Base-by-base conservation (phyloP, 2,888 invertebrate species). In the Diploptera punctata region DNA sequence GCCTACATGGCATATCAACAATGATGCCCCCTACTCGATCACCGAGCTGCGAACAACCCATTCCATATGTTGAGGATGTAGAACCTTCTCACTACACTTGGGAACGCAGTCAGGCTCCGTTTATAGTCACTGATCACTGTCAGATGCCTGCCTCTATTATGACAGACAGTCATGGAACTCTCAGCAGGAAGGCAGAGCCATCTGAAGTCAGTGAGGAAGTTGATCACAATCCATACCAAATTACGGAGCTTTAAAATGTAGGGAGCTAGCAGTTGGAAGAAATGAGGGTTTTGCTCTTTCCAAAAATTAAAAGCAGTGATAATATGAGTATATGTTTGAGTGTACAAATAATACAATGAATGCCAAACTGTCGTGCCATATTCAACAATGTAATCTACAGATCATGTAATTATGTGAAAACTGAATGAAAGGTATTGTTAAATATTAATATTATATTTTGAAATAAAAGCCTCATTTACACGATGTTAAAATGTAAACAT, bases 1-100 rank as follows among this genome's bases (percentile, higher is more conserved):
- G 87, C 16, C 68, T 49, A 18, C 68, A 9, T 3, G 24, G 38
- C 1, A 18, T 19, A 29, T 31, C 43, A 21, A 43, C 44, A 16
- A 65, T 13, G 44, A 44, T 67, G 57, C 69, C 69, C 26, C 69
- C 33, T 38, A 33, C 62, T 1, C 29, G 43, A 21, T 62, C 62
- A 21, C 62, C 47, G n/a, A 65, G 65, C 29, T 65, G 26, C 38
- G 44, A 47, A 18, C 44, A 65, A 10, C 26, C 38, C 1, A 13
- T 21, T 13, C n/a, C 18, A 38, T 13, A n/a, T 60, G 21, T 10
- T 2, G 26, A n/a, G n/a, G 57, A 57, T 57, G n/a, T 29, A 26
- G 57, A 29, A 5, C 21, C 21, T 52, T 52, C 24, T 24, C 24
- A 24, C 24, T 10, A 13, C 26, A 29, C 24, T n/a, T 57, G 57